Evolutionary conservation across 2,113 vertebrate genomes (phyloP).

Genomic region (Spheniscus mendiculus): DNA sequence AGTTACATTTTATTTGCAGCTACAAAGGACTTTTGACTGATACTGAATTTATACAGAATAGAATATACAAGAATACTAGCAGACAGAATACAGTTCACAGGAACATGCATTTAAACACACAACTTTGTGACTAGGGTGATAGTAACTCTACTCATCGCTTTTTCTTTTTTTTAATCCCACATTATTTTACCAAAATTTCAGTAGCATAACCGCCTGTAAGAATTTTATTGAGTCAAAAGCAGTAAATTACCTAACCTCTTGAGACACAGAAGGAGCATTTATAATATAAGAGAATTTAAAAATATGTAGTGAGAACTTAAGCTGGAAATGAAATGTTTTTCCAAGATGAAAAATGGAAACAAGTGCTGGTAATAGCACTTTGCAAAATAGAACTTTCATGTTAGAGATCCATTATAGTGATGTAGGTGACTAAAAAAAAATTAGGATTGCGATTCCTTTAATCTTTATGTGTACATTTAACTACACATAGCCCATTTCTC

Average conservation of each 20-base stretch:
- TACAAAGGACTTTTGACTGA: background rate
- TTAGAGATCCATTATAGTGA: background rate
- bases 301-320: slow-evolving; percentile 31
- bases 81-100: background rate
- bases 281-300: slow-evolving; percentile 4
- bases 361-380: background rate
- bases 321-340: slow-evolving; percentile 21
- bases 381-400: background rate
- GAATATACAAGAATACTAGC: background rate
- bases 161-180: background rate
- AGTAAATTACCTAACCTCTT: background rate
- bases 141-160: background rate
- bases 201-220: background rate
- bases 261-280: background rate
- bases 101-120: background rate
- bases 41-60: background rate
- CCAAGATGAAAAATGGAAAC: slow-evolving; percentile 30
- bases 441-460: slow-evolving; percentile 20
- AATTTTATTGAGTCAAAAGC: slow-evolving; percentile 22
- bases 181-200: background rate
- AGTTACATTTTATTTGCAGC: background rate
- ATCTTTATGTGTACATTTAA: slow-evolving; percentile 41
- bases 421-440: background rate
- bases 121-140: background rate
- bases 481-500: slow-evolving; percentile 9